phyloP scores from a whole-genome alignment of 1,140 invertebrate genomes.

The Drosophila bipectinata region DNA sequence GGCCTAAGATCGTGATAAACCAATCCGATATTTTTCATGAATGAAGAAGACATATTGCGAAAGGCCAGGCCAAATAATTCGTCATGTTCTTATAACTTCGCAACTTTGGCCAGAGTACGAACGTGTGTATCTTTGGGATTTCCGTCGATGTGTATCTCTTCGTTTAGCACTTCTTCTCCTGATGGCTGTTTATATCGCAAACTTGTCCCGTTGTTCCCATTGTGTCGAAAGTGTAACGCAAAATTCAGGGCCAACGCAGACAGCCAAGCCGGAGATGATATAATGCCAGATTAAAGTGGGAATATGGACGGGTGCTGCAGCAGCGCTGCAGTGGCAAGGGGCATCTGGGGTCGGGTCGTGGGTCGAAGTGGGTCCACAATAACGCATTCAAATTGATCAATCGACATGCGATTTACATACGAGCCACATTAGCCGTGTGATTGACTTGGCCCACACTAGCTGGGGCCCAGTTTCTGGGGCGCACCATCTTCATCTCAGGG shows the following conservation, averaged over 20 bases:
- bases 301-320: conserved; percentile 15
- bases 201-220: conserved; percentile 58
- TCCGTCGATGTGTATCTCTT: conserved; percentile 30
- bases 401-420: conserved; percentile 64
- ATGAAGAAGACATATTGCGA: conserved; percentile 21
- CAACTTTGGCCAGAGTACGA: conserved; percentile 14
- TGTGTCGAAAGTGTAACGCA: conserved; percentile 52
- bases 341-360: conserved; percentile 16
- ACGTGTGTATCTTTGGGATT: conserved; percentile 15
- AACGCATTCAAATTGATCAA: conserved; percentile 56
- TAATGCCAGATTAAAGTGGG: conserved; percentile 33
- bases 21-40: conserved; percentile 17
- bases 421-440: conserved; percentile 45
- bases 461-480: conserved; percentile 12
- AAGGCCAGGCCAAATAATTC: conserved; percentile 16
- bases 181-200: conserved; percentile 33
- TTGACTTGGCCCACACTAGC: conserved; percentile 36
- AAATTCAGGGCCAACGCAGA: conserved; percentile 49
- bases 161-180: conserved; percentile 58
- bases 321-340: conserved; percentile 3
- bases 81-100: conserved; percentile 39
- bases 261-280: conserved; percentile 41
- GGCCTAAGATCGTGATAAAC: conserved; percentile 13
- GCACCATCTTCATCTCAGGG: conserved; percentile 39
- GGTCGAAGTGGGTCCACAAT: conserved; percentile 28